Conservation (phyloP, 2,113 vertebrate genomes). For the Trichomycterus rosablanca region DNA sequence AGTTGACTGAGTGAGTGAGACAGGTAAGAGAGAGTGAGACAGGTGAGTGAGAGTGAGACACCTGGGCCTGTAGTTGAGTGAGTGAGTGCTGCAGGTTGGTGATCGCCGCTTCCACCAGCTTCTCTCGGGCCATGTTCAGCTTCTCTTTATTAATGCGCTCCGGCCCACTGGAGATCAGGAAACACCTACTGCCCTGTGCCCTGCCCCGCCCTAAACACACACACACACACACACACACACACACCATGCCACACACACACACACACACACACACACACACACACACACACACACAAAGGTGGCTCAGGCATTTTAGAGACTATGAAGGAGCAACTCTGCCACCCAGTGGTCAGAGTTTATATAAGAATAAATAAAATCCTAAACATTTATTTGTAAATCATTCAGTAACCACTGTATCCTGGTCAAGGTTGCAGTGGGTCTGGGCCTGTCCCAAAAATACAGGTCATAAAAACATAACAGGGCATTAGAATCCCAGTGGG, state of each 20-base stretch:
- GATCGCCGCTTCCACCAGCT: slow-evolving; percentile 47
- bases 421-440: too few species aligned
- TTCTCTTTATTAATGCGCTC: slow-evolving; percentile 48
- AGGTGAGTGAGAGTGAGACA: slow-evolving; percentile 6
- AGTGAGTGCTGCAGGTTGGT: slow-evolving; percentile 27
- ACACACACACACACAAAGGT: neutral
- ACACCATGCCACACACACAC: slow-evolving; percentile 22
- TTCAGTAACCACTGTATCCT: too few species aligned
- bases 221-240: slow-evolving; percentile 28
- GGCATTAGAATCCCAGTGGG: too few species aligned
- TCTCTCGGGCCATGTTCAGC: slow-evolving; percentile 43
- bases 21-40: neutral
- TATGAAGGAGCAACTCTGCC: neutral
- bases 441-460: too few species aligned
- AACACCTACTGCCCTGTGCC: slow-evolving; percentile 50
- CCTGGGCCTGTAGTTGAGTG: neutral
- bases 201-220: slow-evolving; percentile 50
- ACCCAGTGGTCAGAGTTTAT: slow-evolving; percentile 1
- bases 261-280: slow-evolving; percentile 17
- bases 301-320: neutral
- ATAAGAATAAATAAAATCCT: neutral
- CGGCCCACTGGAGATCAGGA: slow-evolving; percentile 46
- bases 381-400: too few species aligned
- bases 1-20: neutral
- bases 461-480: too few species aligned